Base-by-base conservation (phyloP, 2,797 vertebrate genomes). In the Octomys mimax region DNA sequence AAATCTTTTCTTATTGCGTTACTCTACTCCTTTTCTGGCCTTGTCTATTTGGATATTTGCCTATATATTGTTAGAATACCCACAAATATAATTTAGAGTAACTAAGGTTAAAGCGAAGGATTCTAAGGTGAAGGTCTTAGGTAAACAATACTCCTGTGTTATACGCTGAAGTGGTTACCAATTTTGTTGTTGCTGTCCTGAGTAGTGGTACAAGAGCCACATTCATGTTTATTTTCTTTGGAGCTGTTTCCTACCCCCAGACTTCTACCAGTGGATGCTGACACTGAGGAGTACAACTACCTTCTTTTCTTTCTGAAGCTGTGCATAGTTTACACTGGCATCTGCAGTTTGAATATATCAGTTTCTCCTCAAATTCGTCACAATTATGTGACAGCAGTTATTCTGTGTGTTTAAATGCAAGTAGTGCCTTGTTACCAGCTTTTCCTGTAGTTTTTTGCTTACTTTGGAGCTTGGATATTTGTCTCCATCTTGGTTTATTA, bases 231-330 rank as follows among this genome's bases (percentile, higher is more conserved):
- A 10, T 87, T 95, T 94, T 93, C 79, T 39, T 89, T n/a, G 9
- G n/a, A 79, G 61, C 39, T 36, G 0, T 49, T 83, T 79, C 21
- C 28, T 10, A 52, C 12, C n/a, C 14, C 71, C 6, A 28, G 21
- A 52, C 16, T 52, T 10, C 33, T 64, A 62, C n/a, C 36, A 80
- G n/a, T 77, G 2, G 12, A 57, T 95, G 85, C 80, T 52, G 78
- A 52, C 70, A 39, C n/a, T 36, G 24, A 66, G 28, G 79, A 66
- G 26, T 75, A 82, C 33, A 28, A 81, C 22, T 9, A 0, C 33
- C 57, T 83, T 46, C 31, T 71, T 88, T 95, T 79, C 31, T 93
- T 96, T 89, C 54, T 33, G 42, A 83, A 54, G 2, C 10, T 79
- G 79, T 64, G 21, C 70, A 49, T 77, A 71, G 46, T 33, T 80